Evolutionary conservation across 2,113 vertebrate genomes (phyloP), one percentile per base, ranked within the genome.

Genomic region (Pteropus alecto): DNA sequence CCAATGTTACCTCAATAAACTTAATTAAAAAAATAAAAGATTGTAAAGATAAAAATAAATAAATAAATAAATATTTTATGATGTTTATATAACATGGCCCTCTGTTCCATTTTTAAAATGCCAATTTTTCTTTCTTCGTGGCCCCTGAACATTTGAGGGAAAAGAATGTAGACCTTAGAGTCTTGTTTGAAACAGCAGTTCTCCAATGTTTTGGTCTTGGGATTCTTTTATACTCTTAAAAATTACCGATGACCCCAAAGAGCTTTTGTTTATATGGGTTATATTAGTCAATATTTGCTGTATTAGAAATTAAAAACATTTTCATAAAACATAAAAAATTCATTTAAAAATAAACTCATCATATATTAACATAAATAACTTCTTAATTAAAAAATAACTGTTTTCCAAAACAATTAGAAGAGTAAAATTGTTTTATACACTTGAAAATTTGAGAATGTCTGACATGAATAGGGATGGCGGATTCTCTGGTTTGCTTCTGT

Each of bases 331-430:
- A 14, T 65, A 92, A 63, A 61, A 61, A 71, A 35, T 61, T 83
- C 65, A 35, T 61, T 74, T 58, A 18, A 73, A 71, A 87, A 77
- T 67, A 65, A 65, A 35, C 18, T 93, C 54, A 68, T 35, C 46
- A 22, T 90, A 9, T 81, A 12, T 74, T 92, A 82, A 61, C 41
- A 70, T 81, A 93, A 90, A 35, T 79, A 79, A 67, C 9, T 71
- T 89, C 86, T 86, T 86, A 54, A 79, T 65, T 95, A 35, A 65
- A 81, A 91, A 92, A 87, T n/a, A 74, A 41, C 14, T 83, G 26
- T 70, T 81, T 87, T 82, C 58, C 33, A 65, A 87, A 87, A 74
- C 9, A 71, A 81, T 71, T 81, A 76, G 43, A 86, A 85, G 35
- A 68, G 35, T 67, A 48, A 26, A 73, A 65, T 94, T 84, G 24